Percentiles rank a stretch among this genome's conserved stretches.
Conservation (phyloP, 2,113 vertebrate genomes). For the Trichechus manatus region DNA sequence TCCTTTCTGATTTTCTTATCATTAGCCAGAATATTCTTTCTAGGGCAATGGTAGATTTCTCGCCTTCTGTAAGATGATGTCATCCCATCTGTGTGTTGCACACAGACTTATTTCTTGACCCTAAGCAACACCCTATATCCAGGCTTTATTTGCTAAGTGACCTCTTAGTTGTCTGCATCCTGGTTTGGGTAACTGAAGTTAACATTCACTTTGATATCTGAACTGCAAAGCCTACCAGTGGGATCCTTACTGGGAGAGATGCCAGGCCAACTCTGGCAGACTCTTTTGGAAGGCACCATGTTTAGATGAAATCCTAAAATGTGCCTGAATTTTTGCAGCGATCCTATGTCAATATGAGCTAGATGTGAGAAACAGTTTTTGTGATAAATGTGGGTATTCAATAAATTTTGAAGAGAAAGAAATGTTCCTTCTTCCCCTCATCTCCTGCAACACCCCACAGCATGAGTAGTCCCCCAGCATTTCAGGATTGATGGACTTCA, state of each 20-base stretch:
- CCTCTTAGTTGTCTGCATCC: conserved; percentile 63
- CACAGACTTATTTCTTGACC: conserved; percentile 63
- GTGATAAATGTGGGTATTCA: conserved; percentile 5
- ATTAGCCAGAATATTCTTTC: neutral
- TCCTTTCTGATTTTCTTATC: conserved; percentile 53
- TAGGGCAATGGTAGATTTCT: conserved; percentile 24
- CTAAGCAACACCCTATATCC: conserved; percentile 28
- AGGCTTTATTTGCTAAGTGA: conserved; percentile 72
- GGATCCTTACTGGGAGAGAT: conserved; percentile 63
- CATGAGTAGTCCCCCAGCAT: neutral
- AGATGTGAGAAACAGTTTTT: conserved; percentile 16
- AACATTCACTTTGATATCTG: conserved; percentile 80
- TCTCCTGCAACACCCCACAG: neutral
- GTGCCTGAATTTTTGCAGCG: conserved; percentile 16
- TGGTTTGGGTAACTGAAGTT: conserved; percentile 71
- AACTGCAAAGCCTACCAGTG: conserved; percentile 66
- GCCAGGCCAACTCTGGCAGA: conserved; percentile 67
- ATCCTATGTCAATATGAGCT: neutral
- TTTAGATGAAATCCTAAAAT: conserved; percentile 30
- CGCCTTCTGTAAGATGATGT: conserved; percentile 68
- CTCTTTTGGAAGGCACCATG: conserved; percentile 43
- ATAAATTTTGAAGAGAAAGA: neutral
- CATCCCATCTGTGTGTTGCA: conserved; percentile 56
- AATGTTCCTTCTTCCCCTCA: neutral
- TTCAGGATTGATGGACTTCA: conserved; percentile 65